These are phyloP conservation scores for Lemur catta DNA, from an alignment of 2,797 vertebrate genomes.

Conservation along the genomic window DNA sequence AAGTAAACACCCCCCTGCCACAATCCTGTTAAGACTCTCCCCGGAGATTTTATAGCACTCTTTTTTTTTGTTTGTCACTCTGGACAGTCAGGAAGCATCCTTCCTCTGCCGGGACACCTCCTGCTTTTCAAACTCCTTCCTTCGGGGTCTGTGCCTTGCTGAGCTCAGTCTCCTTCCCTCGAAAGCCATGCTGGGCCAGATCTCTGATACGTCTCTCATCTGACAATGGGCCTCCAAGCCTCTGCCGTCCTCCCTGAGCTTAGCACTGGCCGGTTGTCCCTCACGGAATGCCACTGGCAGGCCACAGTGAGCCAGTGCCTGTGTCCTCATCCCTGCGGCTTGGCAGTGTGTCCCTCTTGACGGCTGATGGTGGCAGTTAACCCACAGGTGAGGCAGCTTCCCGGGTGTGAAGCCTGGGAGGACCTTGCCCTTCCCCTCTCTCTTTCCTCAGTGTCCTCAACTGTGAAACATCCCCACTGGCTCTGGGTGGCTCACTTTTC, in stretches of 20 bases:
- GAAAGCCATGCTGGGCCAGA: not conserved
- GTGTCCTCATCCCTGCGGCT: not conserved
- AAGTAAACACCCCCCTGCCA: not conserved
- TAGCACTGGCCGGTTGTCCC: not conserved
- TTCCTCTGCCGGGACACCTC: not conserved
- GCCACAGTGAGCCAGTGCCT: not conserved
- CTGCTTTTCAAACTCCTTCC: not conserved
- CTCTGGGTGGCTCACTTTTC: not conserved
- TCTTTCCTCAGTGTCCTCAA: not conserved
- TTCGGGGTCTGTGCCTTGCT: not conserved
- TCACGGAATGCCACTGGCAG: not conserved
- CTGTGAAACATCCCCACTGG: not conserved
- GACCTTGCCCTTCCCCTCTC: rapidly evolving
- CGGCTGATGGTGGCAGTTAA: not conserved
- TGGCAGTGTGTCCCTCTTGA: not conserved
- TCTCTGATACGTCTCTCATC: not conserved
- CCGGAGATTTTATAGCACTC: not conserved
- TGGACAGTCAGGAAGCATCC: not conserved
- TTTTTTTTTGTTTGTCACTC: not conserved
- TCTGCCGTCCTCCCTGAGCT: not conserved
- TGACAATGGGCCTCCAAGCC: not conserved
- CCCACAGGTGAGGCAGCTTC: not conserved
- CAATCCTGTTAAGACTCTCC: not conserved
- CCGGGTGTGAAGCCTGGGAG: not conserved
- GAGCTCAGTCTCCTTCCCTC: not conserved